A percentile compares a stretch with the other conserved stretches of the same genome.
Conservation (phyloP, 2,888 invertebrate species). For the Frankliniella fusca region DNA sequence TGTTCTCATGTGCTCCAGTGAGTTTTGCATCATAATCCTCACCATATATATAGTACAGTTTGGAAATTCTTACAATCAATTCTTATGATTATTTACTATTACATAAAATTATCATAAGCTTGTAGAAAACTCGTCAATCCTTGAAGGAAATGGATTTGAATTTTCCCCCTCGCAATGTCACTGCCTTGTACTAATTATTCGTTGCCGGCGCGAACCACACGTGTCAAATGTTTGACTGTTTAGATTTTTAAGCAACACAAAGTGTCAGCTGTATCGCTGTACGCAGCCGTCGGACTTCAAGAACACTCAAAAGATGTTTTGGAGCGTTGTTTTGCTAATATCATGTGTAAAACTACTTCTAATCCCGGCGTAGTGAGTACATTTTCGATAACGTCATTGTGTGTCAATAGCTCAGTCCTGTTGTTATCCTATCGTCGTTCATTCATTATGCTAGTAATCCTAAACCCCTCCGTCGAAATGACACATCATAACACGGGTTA, state of each 20-base stretch:
- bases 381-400: too few relatives aligned
- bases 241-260: neutral
- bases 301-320: constrained; percentile 39
- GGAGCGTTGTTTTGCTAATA: constrained; percentile 42
- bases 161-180: neutral
- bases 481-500: neutral
- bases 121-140: neutral
- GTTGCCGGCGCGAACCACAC: neutral
- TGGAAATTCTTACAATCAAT: neutral
- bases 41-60: neutral
- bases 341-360: constrained; percentile 70
- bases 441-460: constrained; percentile 15
- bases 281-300: neutral
- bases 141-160: neutral
- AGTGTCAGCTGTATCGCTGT: neutral
- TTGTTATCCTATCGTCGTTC: neutral
- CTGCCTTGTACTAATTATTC: neutral
- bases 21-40: neutral
- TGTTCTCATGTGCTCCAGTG: too few relatives aligned
- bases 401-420: too few relatives aligned
- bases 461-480: neutral
- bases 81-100: neutral
- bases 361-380: constrained; percentile 74
- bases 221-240: constrained; percentile 12
- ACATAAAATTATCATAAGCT: neutral